A percentile compares a stretch with the other conserved stretches of the same genome.
Evolutionary conservation across 2,888 invertebrate genomes (phyloP).

Genomic region (Phorcus lineatus): DNA sequence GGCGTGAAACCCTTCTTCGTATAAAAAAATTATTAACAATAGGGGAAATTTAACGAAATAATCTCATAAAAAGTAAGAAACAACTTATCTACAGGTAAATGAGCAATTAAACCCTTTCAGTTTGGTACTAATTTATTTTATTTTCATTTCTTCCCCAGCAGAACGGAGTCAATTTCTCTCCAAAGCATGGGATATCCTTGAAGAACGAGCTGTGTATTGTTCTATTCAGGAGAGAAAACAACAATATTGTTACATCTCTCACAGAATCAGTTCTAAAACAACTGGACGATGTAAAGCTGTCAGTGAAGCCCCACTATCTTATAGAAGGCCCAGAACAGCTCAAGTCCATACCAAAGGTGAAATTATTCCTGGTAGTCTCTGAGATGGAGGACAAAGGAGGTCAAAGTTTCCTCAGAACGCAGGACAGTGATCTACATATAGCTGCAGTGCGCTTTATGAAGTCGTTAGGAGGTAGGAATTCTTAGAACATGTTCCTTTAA

Average conservation of each 20-base stretch:
- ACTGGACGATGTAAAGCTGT: slow-evolving; percentile 58
- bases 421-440: slow-evolving; percentile 54
- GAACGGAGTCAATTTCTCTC: slow-evolving; percentile 56
- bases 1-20: too few species aligned
- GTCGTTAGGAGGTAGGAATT: slow-evolving; percentile 54
- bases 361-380: slow-evolving; percentile 60
- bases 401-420: slow-evolving; percentile 12
- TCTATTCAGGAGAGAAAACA: slow-evolving; percentile 54
- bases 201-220: slow-evolving; percentile 62
- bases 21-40: too few species aligned
- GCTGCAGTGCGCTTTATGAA: slow-evolving; percentile 56
- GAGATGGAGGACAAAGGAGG: slow-evolving; percentile 56
- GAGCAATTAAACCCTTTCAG: too few species aligned
- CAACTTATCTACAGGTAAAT: too few species aligned
- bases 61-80: too few species aligned
- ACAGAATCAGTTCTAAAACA: slow-evolving; percentile 57
- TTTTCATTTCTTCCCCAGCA: slow-evolving; percentile 32
- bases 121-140: not conserved
- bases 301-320: slow-evolving; percentile 54
- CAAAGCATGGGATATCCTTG: slow-evolving; percentile 54
- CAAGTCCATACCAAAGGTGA: slow-evolving; percentile 57
- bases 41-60: too few species aligned
- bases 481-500: too few species aligned
- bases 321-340: slow-evolving; percentile 58
- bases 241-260: slow-evolving; percentile 51